These are phyloP conservation scores for Lampropteryx suffumata DNA, from an alignment of 2,888 invertebrate species.

Conservation along the genomic window DNA sequence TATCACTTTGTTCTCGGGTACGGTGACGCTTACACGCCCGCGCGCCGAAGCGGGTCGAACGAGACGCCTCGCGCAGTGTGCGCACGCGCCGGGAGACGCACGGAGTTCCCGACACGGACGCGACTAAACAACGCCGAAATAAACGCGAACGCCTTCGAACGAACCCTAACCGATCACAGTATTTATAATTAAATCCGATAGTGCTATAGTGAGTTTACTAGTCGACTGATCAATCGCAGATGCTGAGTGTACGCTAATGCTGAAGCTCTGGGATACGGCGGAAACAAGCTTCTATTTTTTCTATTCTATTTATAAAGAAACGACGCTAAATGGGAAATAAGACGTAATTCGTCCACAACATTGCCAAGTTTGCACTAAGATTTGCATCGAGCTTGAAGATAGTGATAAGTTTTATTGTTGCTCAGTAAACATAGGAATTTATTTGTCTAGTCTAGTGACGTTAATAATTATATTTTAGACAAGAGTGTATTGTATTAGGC, in stretches of 20 bases:
- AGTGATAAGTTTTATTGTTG: conserved; percentile 65
- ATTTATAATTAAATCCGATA: conserved; percentile 47
- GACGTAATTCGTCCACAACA: conserved; percentile 64
- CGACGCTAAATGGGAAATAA: conserved; percentile 61
- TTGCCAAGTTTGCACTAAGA: conserved; percentile 74
- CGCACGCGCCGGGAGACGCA: conserved; percentile 63
- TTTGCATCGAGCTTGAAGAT: conserved; percentile 53
- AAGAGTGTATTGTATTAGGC: conserved; percentile 44
- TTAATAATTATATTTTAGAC: conserved; percentile 28
- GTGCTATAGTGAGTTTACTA: conserved; percentile 37
- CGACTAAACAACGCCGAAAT: conserved; percentile 59
- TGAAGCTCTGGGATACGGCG: conserved; percentile 45
- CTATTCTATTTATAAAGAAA: conserved; percentile 67
- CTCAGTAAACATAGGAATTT: conserved; percentile 59
- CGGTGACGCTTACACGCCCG: conserved; percentile 62
- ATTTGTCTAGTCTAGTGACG: conserved; percentile 58
- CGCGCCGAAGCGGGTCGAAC: conserved; percentile 56
- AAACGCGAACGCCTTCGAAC: conserved; percentile 67
- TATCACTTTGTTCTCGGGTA: conserved; percentile 71
- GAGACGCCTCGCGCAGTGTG: conserved; percentile 46
- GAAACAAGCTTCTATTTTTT: conserved; percentile 62
- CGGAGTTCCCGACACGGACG: conserved; percentile 58
- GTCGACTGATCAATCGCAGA: conserved; percentile 34
- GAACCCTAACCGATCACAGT: conserved; percentile 58
- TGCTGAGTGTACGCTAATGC: too few species aligned